Evolutionary conservation across 2,797 vertebrate species (phyloP).

Genomic region (Pseudochirops corinnae): DNA sequence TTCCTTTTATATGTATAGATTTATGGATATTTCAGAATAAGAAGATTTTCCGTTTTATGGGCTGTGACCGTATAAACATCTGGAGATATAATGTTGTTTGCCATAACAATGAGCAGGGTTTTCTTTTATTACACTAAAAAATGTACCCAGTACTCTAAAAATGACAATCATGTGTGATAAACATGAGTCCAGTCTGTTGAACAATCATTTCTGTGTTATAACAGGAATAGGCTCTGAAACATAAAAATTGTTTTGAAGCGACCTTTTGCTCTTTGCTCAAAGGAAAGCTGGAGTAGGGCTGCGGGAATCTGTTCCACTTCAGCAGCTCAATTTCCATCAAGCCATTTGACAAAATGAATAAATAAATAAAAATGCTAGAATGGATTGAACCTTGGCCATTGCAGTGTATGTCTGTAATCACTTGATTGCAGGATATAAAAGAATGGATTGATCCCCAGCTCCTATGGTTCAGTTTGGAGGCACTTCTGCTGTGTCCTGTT

Average conservation of each 20-base stretch:
- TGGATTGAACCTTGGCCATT: not conserved
- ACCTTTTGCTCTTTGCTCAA: not conserved
- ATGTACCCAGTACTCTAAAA: not conserved
- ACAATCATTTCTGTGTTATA: not conserved
- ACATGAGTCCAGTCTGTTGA: not conserved
- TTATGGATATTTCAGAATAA: not conserved
- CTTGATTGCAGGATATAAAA: not conserved
- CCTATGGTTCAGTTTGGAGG: too few relatives aligned
- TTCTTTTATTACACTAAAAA: not conserved
- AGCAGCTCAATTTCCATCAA: not conserved
- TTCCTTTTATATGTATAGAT: not conserved
- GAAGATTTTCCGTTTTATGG: not conserved
- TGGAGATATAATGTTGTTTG: not conserved
- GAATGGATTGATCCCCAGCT: too few relatives aligned
- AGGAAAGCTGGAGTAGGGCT: not conserved
- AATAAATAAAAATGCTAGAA: not conserved
- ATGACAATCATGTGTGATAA: not conserved
- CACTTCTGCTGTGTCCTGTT: too few relatives aligned
- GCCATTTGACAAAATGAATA: not conserved
- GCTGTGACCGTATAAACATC: not conserved
- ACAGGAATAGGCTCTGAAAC: not conserved
- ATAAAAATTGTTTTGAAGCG: not conserved
- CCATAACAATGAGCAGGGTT: not conserved
- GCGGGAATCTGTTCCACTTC: not conserved
- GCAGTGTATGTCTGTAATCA: not conserved